Conservation (phyloP, 2,888 invertebrate genomes). For the Perizoma flavofasciatum region DNA sequence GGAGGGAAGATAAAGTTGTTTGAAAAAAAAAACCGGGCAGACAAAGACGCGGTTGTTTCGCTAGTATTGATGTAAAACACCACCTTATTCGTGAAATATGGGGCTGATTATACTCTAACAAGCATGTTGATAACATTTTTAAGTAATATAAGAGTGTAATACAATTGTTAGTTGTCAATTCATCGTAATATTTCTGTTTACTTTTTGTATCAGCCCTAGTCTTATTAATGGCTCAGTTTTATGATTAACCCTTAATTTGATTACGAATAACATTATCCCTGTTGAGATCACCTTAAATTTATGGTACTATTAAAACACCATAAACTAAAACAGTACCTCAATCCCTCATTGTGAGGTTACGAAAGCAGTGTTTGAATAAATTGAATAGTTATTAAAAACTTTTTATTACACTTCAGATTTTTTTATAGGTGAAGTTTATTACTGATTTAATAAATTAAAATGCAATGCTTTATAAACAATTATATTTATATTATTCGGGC, state of each 20-base stretch:
- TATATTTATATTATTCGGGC: constrained; percentile 27
- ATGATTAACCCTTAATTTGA: constrained; percentile 58
- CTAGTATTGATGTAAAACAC: too few relatives aligned
- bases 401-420: constrained; percentile 52
- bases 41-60: too few relatives aligned
- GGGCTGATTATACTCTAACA: too few relatives aligned
- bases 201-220: background rate
- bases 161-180: too few relatives aligned
- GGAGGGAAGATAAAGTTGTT: too few relatives aligned
- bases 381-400: constrained; percentile 52
- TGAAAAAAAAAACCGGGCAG: too few relatives aligned
- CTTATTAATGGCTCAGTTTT: constrained; percentile 48
- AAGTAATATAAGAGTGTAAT: too few relatives aligned
- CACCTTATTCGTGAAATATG: too few relatives aligned
- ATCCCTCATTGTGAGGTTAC: constrained; percentile 33
- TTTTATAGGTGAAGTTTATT: constrained; percentile 57
- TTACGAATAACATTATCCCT: constrained; percentile 54
- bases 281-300: constrained; percentile 54
- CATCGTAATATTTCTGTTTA: background rate
- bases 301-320: constrained; percentile 55
- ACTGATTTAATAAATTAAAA: constrained; percentile 42
- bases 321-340: constrained; percentile 41
- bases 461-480: constrained; percentile 43
- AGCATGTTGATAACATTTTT: too few relatives aligned
- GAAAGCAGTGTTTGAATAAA: constrained; percentile 46